phyloP scores from a whole-genome alignment of 2,888 invertebrate genomes.

The Neria commutata region DNA sequence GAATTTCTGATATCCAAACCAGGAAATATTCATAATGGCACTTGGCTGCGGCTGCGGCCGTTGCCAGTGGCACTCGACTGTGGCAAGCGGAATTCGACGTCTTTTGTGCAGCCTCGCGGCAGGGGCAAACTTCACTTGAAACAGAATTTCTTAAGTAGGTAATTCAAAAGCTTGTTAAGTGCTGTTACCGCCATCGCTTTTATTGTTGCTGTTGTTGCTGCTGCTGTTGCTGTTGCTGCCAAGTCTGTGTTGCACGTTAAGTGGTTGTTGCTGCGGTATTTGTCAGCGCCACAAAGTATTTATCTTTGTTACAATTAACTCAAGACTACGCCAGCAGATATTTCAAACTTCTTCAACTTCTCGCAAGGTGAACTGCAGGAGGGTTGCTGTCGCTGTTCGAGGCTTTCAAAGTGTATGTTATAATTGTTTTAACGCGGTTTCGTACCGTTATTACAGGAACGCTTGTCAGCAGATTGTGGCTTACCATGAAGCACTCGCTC shows the following conservation, averaged over 20 bases:
- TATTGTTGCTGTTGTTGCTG: conserved; percentile 15
- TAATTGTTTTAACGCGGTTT: conserved; percentile 13
- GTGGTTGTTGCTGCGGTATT: conserved; percentile 30
- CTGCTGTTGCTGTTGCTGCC: conserved; percentile 2
- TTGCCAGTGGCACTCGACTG: too few relatives aligned
- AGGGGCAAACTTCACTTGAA: conserved; percentile 21
- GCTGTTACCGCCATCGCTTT: conserved; percentile 17
- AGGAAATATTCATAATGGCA: conserved; percentile 26
- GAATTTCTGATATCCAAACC: conserved; percentile 30
- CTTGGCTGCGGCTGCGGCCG: conserved; percentile 9
- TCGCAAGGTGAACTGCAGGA: neutral
- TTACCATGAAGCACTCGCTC: too few relatives aligned
- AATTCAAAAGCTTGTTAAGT: conserved; percentile 34
- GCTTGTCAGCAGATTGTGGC: too few relatives aligned
- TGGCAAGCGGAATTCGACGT: conserved; percentile 10
- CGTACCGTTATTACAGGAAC: too few relatives aligned
- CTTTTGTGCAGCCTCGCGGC: neutral
- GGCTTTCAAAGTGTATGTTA: too few relatives aligned
- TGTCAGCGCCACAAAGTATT: conserved; percentile 36
- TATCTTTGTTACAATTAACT: conserved; percentile 39
- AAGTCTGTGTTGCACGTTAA: too few relatives aligned
- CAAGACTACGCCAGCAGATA: conserved; percentile 25
- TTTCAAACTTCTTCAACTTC: conserved; percentile 17
- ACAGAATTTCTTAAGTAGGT: conserved; percentile 29
- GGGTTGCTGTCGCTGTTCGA: neutral